A percentile compares a stretch with the other conserved stretches of the same genome.
These are phyloP conservation scores for Brevipalpus yothersi DNA, from an alignment of 1,140 invertebrate species.

Conservation along the genomic window DNA sequence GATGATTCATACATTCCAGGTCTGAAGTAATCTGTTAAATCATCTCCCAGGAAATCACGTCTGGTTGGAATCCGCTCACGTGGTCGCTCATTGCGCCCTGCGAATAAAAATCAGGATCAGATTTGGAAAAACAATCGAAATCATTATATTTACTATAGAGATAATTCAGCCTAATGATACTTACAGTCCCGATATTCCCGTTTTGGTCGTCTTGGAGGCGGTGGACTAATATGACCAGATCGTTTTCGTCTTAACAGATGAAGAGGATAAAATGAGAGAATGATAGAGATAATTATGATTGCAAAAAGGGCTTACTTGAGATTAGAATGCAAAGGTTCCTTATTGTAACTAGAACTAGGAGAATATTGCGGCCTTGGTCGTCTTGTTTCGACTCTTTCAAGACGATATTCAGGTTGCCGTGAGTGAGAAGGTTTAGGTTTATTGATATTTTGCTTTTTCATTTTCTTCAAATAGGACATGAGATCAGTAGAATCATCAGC, in stretches of 20 bases:
- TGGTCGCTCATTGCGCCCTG: neutral
- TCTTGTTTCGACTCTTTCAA: neutral
- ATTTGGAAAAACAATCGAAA: neutral
- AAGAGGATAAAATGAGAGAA: neutral
- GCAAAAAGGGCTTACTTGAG: neutral
- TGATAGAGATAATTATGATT: neutral
- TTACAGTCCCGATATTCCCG: neutral
- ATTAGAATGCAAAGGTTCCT: neutral
- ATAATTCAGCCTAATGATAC: neutral
- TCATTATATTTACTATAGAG: neutral
- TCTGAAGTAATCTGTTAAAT: neutral
- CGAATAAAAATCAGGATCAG: neutral
- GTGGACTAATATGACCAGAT: neutral
- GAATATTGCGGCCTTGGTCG: neutral
- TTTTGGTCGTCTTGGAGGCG: neutral
- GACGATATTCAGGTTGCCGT: neutral
- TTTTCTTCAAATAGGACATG: conserved; percentile 59
- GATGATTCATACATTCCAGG: neutral
- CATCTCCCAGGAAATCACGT: neutral
- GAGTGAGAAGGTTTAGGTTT: conserved; percentile 1
- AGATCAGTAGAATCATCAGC: conserved; percentile 80
- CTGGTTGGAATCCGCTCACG: neutral
- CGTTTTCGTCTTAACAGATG: neutral
- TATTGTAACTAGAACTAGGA: neutral
- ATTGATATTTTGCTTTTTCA: conserved; percentile 17